Conservation (phyloP, 2,113 vertebrate species). For the Neomonachus schauinslandi region DNA sequence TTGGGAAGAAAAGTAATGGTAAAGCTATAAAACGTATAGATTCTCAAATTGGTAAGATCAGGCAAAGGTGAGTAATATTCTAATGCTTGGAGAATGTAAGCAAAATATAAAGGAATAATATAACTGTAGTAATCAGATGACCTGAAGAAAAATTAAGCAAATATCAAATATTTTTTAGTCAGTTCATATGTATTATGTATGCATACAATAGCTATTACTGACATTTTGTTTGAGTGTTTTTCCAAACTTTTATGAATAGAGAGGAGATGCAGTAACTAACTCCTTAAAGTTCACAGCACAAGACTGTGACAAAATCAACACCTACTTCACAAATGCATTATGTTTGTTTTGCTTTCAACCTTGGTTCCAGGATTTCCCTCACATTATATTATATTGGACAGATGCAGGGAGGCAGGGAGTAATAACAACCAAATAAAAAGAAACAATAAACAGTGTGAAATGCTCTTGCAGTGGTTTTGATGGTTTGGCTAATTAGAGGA, state of each 20-base stretch:
- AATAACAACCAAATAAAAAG: neutral
- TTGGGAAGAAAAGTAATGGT: neutral
- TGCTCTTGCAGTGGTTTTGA: neutral
- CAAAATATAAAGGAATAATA: slow-evolving; percentile 19
- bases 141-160: slow-evolving; percentile 38
- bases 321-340: neutral
- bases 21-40: neutral
- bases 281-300: neutral
- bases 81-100: neutral
- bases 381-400: neutral
- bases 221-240: neutral
- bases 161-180: neutral
- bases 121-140: neutral
- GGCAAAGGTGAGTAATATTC: neutral
- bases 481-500: slow-evolving; percentile 39
- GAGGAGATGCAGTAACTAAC: neutral
- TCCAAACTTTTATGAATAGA: neutral
- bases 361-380: neutral
- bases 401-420: neutral
- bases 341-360: slow-evolving; percentile 22
- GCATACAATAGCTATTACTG: neutral
- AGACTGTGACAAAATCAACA: slow-evolving; percentile 23
- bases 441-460: neutral
- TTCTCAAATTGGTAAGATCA: neutral
- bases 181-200: neutral